Base-by-base conservation (phyloP, 2,888 invertebrate species). In the Prionchulus punctatus region DNA sequence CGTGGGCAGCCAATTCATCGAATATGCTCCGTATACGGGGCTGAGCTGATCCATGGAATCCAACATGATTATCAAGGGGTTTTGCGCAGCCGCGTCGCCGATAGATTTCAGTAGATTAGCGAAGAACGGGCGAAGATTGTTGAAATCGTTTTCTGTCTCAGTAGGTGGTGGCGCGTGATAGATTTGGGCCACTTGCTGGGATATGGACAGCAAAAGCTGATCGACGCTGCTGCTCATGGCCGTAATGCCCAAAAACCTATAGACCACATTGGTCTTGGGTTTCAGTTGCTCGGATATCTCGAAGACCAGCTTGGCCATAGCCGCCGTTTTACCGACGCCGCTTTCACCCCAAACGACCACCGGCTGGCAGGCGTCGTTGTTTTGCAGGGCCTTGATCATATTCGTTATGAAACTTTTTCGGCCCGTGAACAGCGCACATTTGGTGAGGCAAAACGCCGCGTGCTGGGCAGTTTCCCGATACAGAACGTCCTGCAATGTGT, bases 291-390 rank as follows among this genome's bases (percentile, higher is more conserved):
- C n/a, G 30, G 45, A 45, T 2, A n/a, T 28, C 15, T 23, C 54
- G 21, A 30, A 30, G 18, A 54, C 26, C 21, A 54, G 84, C 73
- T 90, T 90, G 0, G 92, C 85, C 55, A 94, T 76, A 1, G 94
- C 76, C 26, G 92, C 92, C 0, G 94, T 94, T 74, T 94, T 94
- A 0, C 94, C 94, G 68, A 91, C 92, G 48, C 94, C 94, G 67
- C 91, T 86, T 74, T 87, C 88, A 31, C 94, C 94, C 69, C 86
- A 47, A 2, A 54, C n/a, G 12, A 47, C 54, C 2, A 47, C 18
- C 43, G 91, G 89, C 69, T 87, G 86, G 67, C 86, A 85, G 18
- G 83, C 84, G 42, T 60, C 58, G 21, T 2, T 2, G 28, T 53
- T 30, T 30, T 28, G 21, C 7, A 28, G 30, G 21, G 2, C 30